Evolutionary conservation across 2,888 invertebrate species (phyloP).

Genomic region (Therioaphis trifolii): DNA sequence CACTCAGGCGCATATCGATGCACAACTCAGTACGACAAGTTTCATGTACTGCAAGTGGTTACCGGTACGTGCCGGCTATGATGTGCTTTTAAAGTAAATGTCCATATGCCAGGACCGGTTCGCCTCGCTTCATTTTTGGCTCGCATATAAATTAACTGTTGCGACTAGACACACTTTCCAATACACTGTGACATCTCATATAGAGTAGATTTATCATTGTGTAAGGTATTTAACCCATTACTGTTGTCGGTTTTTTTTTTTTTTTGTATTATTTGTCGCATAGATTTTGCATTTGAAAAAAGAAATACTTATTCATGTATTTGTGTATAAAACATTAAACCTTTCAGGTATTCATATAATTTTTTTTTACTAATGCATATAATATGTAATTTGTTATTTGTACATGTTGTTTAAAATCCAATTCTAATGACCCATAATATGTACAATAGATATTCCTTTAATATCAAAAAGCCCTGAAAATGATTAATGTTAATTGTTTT

Average conservation of each 20-base stretch:
- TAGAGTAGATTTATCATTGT: slow-evolving; percentile 59
- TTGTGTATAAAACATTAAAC: slow-evolving; percentile 48
- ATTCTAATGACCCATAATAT: slow-evolving; percentile 43
- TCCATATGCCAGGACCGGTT: slow-evolving; percentile 55
- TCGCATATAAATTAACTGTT: slow-evolving; percentile 54
- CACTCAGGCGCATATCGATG: slow-evolving; percentile 66
- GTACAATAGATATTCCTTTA: slow-evolving; percentile 50
- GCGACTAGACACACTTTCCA: slow-evolving; percentile 56
- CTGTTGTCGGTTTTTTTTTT: slow-evolving; percentile 47
- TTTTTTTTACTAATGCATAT: slow-evolving; percentile 54
- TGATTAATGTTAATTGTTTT: not conserved
- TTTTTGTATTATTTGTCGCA: slow-evolving; percentile 45
- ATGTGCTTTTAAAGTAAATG: slow-evolving; percentile 61
- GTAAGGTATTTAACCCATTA: slow-evolving; percentile 60
- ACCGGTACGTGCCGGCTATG: slow-evolving; percentile 65
- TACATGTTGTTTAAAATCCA: slow-evolving; percentile 51
- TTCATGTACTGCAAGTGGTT: slow-evolving; percentile 65
- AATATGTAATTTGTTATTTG: slow-evolving; percentile 58
- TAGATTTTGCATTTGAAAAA: slow-evolving; percentile 56
- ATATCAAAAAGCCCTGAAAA: slow-evolving; percentile 30
- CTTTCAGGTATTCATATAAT: slow-evolving; percentile 30
- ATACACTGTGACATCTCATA: slow-evolving; percentile 53
- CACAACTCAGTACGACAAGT: slow-evolving; percentile 64
- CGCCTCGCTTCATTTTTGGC: slow-evolving; percentile 60
- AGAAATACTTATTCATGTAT: slow-evolving; percentile 4